These are phyloP conservation scores for Desmodus rotundus DNA, from an alignment of 2,113 vertebrate genomes.

Conservation along the genomic window DNA sequence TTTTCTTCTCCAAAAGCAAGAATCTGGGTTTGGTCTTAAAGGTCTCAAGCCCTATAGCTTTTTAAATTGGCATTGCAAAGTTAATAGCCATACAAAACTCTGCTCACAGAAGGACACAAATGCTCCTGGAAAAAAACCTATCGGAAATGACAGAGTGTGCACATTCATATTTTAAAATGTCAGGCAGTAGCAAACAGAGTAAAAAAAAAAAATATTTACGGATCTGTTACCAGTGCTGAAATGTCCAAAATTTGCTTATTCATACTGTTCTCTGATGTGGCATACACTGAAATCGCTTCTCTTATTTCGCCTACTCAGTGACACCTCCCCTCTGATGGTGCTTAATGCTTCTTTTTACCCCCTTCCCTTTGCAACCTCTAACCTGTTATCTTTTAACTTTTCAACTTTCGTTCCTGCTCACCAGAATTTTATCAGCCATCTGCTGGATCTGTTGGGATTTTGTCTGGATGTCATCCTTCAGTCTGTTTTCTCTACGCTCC, in stretches of 20 bases:
- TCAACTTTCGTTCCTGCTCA: constrained; percentile 82
- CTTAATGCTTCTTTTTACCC: constrained; percentile 27
- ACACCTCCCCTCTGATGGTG: background rate
- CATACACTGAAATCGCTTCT: background rate
- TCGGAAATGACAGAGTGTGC: constrained; percentile 1
- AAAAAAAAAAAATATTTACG: background rate
- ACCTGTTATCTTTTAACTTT: constrained; percentile 71
- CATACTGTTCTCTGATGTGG: background rate
- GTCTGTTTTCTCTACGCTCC: constrained; percentile 94
- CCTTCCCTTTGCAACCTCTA: constrained; percentile 70
- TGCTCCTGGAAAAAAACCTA: constrained; percentile 32
- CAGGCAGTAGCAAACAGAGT: constrained; percentile 34
- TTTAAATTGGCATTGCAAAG: constrained; percentile 40
- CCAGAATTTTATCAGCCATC: constrained; percentile 99
- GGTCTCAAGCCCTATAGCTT: constrained; percentile 53
- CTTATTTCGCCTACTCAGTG: background rate
- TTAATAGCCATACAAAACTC: constrained; percentile 33
- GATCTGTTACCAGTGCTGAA: constrained; percentile 3
- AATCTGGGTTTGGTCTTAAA: constrained; percentile 44
- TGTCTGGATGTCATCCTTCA: constrained; percentile 98
- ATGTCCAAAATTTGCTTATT: background rate
- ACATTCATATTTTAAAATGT: background rate
- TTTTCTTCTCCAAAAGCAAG: constrained; percentile 65
- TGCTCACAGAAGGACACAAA: constrained; percentile 22
- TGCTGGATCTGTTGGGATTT: constrained; percentile 98